Evolutionary conservation across 2,888 invertebrate genomes (phyloP).

Genomic region (Melanostoma mellinum): DNA sequence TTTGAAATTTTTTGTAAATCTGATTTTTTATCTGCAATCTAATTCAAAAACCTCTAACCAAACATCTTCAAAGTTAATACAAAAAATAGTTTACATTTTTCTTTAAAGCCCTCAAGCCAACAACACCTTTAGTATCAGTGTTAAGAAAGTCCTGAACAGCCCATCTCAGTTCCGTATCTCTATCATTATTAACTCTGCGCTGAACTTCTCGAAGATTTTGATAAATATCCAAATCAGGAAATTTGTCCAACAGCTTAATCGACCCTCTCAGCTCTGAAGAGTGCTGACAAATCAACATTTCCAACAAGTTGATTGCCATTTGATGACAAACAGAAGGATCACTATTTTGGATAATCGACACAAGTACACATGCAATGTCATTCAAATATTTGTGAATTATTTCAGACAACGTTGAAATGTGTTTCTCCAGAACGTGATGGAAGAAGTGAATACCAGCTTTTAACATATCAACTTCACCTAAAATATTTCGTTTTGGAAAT

Average conservation of each 20-base stretch:
- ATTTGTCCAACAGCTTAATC: constrained; percentile 75
- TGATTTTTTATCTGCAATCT: constrained; percentile 77
- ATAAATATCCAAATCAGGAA: constrained; percentile 72
- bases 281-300: constrained; percentile 73
- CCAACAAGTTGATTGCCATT: constrained; percentile 67
- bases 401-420: constrained; percentile 48
- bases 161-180: constrained; percentile 51
- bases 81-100: constrained; percentile 73
- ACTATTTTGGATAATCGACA: constrained; percentile 63
- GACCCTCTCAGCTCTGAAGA: constrained; percentile 69
- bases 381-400: constrained; percentile 73
- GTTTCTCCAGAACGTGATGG: constrained; percentile 69
- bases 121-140: constrained; percentile 71
- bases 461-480: constrained; percentile 70
- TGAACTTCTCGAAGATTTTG: constrained; percentile 70
- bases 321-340: constrained; percentile 55
- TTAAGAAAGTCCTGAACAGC: constrained; percentile 73
- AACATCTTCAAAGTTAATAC: background rate
- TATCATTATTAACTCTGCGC: constrained; percentile 18
- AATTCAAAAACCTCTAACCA: background rate
- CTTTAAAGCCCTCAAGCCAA: constrained; percentile 74
- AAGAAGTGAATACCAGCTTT: constrained; percentile 74
- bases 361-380: constrained; percentile 75
- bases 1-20: constrained; percentile 62
- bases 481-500: constrained; percentile 15